Percentiles rank a stretch among this genome's conserved stretches.
phyloP scores from a whole-genome alignment of 2,888 invertebrate genomes.

The Dryobotodes eremita region DNA sequence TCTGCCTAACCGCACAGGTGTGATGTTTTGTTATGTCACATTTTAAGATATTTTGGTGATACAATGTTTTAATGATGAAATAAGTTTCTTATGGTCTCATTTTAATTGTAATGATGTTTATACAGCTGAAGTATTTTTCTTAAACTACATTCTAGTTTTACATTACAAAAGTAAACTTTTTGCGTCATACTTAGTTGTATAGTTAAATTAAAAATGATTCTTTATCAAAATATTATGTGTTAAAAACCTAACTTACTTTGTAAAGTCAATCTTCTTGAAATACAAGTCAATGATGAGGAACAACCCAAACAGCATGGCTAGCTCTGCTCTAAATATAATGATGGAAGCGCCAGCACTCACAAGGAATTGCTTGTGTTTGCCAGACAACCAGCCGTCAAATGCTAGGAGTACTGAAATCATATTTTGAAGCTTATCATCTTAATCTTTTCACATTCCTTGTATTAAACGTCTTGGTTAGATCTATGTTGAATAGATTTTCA shows the following conservation, averaged over 20 bases:
- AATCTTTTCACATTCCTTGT: not conserved
- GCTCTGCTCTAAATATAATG: slow-evolving; percentile 97
- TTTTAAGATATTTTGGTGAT: not conserved
- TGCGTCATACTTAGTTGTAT: not conserved
- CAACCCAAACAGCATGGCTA: slow-evolving; percentile 96
- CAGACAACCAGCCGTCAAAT: slow-evolving; percentile 95
- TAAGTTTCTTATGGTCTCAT: not conserved
- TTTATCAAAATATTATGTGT: not conserved
- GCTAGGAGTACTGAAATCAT: slow-evolving; percentile 95
- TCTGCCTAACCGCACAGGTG: not conserved
- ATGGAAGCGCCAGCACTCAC: slow-evolving; percentile 96
- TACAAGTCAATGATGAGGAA: slow-evolving; percentile 95
- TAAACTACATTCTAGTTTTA: not conserved
- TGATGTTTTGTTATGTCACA: not conserved
- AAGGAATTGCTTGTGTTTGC: slow-evolving; percentile 94
- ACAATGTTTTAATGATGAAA: not conserved
- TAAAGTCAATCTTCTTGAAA: slow-evolving; percentile 91
- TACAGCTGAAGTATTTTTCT: not conserved
- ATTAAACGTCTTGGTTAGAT: not conserved
- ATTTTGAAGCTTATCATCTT: not conserved
- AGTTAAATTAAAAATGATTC: not conserved
- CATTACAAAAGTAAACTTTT: not conserved
- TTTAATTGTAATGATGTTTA: not conserved
- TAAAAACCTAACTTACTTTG: slow-evolving; percentile 72
- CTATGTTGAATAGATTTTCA: not conserved